phyloP scores from a whole-genome alignment of 2,888 invertebrate genomes.

The Lysandra bellargus region DNA sequence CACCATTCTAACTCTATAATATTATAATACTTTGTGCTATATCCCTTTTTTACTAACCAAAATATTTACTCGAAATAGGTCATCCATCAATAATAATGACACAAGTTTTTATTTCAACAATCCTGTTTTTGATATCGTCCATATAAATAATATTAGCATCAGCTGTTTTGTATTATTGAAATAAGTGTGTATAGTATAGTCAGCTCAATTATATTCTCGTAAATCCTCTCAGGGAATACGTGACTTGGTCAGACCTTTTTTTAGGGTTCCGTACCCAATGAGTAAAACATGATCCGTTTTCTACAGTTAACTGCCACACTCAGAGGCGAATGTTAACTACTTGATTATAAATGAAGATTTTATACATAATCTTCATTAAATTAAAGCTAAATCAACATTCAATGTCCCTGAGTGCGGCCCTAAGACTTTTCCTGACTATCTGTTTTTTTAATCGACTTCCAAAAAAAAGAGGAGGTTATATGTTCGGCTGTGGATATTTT shows the following conservation, averaged over 20 bases:
- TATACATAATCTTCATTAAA: too few relatives aligned
- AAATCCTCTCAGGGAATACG: slow-evolving; percentile 51
- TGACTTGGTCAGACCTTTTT: slow-evolving; percentile 44
- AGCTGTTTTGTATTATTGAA: slow-evolving; percentile 43
- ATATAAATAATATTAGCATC: slow-evolving; percentile 39
- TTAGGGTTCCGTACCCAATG: neutral
- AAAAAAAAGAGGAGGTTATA: too few relatives aligned
- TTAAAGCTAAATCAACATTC: too few relatives aligned
- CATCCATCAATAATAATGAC: neutral
- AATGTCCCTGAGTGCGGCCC: too few relatives aligned
- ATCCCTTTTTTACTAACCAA: too few relatives aligned
- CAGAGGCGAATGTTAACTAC: too few relatives aligned
- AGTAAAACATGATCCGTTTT: neutral
- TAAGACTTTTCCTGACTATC: too few relatives aligned
- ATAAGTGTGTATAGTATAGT: slow-evolving; percentile 43
- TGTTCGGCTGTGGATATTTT: too few relatives aligned
- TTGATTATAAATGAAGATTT: too few relatives aligned
- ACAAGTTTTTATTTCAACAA: neutral
- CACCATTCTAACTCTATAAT: too few relatives aligned
- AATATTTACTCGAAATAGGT: neutral
- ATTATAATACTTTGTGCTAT: too few relatives aligned
- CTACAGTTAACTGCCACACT: neutral
- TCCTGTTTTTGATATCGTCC: slow-evolving; percentile 20
- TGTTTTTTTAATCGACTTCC: too few relatives aligned
- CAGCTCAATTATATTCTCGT: slow-evolving; percentile 54